A percentile compares a stretch with the other conserved stretches of the same genome.
Evolutionary conservation across 1,140 invertebrate genomes (phyloP).

Genomic region (Akabosia matsudoensis): DNA sequence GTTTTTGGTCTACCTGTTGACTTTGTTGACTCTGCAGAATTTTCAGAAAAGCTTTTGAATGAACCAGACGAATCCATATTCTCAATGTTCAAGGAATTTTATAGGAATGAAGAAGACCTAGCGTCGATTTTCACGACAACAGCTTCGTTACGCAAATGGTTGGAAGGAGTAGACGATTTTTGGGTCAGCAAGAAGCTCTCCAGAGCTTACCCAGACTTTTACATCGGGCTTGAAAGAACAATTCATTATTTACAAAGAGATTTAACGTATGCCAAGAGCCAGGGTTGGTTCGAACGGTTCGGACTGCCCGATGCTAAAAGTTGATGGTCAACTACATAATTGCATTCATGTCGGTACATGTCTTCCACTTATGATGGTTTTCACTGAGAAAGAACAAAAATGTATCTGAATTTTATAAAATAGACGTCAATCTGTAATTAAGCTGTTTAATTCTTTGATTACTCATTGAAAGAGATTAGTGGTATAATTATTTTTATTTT

Average conservation of each 20-base stretch:
- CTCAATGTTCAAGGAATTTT: background rate
- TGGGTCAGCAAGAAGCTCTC: background rate
- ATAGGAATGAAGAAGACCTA: background rate
- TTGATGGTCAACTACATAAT: background rate
- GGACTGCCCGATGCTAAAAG: background rate
- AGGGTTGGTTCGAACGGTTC: conserved; percentile 5
- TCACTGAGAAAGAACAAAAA: no score
- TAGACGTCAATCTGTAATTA: no score
- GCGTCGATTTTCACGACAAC: background rate
- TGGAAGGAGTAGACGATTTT: background rate
- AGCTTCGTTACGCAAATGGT: background rate
- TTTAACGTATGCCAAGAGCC: background rate
- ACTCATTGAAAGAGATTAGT: no score
- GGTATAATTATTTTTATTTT: no score
- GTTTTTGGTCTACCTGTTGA: background rate
- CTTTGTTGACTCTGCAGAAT: conserved; percentile 2
- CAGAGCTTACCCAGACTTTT: background rate
- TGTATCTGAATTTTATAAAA: no score
- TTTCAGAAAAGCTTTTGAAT: background rate
- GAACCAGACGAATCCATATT: background rate
- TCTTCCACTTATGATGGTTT: no score
- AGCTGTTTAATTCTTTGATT: no score
- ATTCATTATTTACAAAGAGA: background rate
- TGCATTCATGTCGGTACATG: background rate
- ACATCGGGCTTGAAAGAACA: background rate